Base-by-base conservation (phyloP, 2,888 invertebrate species). In the Masnerella sp. region DNA sequence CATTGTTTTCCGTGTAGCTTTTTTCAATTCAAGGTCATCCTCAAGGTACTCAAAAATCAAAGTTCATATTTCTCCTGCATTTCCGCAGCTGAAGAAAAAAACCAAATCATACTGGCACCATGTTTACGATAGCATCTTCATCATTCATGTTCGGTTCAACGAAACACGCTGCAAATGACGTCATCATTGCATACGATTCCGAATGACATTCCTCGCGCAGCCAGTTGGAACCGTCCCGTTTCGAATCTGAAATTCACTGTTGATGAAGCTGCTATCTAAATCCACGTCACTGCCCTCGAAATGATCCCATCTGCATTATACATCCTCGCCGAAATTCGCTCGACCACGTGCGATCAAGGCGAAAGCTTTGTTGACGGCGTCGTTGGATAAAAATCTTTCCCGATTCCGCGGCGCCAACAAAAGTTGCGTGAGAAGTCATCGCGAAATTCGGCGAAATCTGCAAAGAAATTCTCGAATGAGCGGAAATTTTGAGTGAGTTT, bases 301-400 rank as follows among this genome's bases (percentile, higher is more conserved):
- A 36, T 12, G 36, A 30, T 49, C 7, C 34, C 5, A 1, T 5
- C 22, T 12, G 5, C 14, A 7, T 47, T 28, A 17, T 8, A 38
- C 14, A 30, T 47, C 56, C 42, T 62, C 42, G 40, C 51, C 32
- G 20, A 17, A 45, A 28, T 34, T 40, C 17, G 32, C 28, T 32
- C 28, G 38, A 59, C 58, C 67, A 40, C 67, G 61, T 68, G 68
- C 52, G 73, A 75, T 69, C 69, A 65, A 40, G 40, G 45, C 65
- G 34, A 54, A 71, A 71, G 67, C 70, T 73, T 73, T 71, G 38
- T 65, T 74, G 51, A 56, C 47, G 64, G 28, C 56, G 51, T 58
- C 47, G 47, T 43, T 45, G 47, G 68, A 75, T 75, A 71, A 68
- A 68, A 71, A 76, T 74, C 68, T 77, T 65, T 72, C 67, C 65